These are phyloP conservation scores for Psilopsiagon aymara DNA, from an alignment of 2,113 vertebrate species.

Conservation along the genomic window DNA sequence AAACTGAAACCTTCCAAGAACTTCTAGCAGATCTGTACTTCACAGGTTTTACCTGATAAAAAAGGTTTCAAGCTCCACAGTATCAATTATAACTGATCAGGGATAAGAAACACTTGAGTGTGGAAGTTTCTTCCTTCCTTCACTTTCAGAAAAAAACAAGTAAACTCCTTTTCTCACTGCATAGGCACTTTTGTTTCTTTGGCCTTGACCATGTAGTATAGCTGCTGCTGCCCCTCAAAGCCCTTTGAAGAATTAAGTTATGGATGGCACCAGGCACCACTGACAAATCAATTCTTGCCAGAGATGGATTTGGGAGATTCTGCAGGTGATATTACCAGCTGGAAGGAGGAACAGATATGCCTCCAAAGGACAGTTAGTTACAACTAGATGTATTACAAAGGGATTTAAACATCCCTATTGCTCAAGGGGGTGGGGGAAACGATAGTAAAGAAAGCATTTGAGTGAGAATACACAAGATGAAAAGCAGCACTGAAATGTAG, in stretches of 20 bases:
- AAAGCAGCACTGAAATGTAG: not conserved
- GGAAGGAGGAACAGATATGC: not conserved
- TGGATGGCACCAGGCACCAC: not conserved
- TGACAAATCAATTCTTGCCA: slow-evolving; percentile 29
- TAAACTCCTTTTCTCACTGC: not conserved
- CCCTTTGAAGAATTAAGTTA: slow-evolving; percentile 31
- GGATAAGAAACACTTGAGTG: not conserved
- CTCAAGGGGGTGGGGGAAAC: accelerated
- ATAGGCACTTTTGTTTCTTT: not conserved
- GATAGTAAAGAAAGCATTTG: not conserved
- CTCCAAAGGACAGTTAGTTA: slow-evolving; percentile 36
- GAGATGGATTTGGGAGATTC: slow-evolving; percentile 36
- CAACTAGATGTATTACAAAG: not conserved
- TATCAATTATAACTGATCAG: not conserved
- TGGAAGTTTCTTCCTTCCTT: not conserved
- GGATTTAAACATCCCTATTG: slow-evolving; percentile 36
- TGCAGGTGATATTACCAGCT: not conserved
- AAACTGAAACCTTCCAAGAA: accelerated
- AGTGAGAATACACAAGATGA: not conserved
- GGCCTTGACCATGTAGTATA: not conserved
- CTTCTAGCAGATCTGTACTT: not conserved
- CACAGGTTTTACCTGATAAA: not conserved
- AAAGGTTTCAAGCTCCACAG: not conserved
- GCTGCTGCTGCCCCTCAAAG: not conserved
- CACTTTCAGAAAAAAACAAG: not conserved